Conservation (phyloP, 2,888 invertebrate species). For the Caenorhabditis virilis region DNA sequence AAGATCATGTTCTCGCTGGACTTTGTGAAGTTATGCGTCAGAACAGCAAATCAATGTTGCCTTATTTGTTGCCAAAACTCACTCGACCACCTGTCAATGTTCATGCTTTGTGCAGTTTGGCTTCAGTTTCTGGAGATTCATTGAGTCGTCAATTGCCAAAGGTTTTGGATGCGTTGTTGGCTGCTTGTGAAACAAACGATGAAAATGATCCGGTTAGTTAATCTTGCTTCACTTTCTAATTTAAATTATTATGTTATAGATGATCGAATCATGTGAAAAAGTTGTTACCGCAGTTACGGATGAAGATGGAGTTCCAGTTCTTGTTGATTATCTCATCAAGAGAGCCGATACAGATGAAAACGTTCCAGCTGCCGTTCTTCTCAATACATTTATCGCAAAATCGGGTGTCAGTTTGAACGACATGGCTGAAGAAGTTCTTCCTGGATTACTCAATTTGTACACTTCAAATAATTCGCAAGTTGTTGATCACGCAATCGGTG, state of each 20-base stretch:
- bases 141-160: constrained; percentile 86
- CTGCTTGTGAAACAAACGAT: constrained; percentile 46
- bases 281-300: constrained; percentile 89
- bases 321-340: constrained; percentile 84
- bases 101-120: constrained; percentile 84
- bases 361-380: constrained; percentile 78
- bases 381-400: constrained; percentile 52
- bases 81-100: constrained; percentile 88
- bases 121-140: constrained; percentile 88
- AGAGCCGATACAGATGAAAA: constrained; percentile 78
- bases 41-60: constrained; percentile 83
- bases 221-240: not conserved
- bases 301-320: constrained; percentile 80
- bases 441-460: constrained; percentile 72
- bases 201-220: constrained; percentile 43
- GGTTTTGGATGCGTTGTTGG: constrained; percentile 86
- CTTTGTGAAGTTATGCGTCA: constrained; percentile 94
- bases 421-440: constrained; percentile 46
- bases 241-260: constrained; percentile 20
- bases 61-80: constrained; percentile 87
- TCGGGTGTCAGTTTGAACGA: constrained; percentile 38
- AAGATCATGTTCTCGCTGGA: constrained; percentile 91
- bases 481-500: constrained; percentile 86
- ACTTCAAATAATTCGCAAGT: constrained; percentile 82
- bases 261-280: constrained; percentile 55